phyloP scores from a whole-genome alignment of 2,888 invertebrate genomes.

The Diploptera punctata region DNA sequence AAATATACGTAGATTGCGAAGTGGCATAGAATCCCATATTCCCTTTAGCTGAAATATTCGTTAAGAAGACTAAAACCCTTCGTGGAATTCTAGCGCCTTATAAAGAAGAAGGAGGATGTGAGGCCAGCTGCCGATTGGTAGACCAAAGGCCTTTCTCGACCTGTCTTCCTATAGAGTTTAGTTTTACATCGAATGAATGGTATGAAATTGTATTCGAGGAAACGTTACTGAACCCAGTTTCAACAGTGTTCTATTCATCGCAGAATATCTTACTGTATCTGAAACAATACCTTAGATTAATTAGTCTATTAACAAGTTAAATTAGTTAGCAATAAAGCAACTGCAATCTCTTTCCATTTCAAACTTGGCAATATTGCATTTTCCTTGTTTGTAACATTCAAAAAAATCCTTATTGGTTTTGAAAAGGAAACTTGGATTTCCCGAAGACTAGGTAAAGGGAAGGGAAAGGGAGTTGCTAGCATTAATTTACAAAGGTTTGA shows the following conservation, averaged over 20 bases:
- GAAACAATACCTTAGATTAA: slow-evolving; percentile 1
- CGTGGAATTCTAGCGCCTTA: too few species aligned
- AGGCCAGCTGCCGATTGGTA: too few species aligned
- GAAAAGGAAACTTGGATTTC: slow-evolving; percentile 9
- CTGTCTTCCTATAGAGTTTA: too few species aligned
- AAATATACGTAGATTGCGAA: too few species aligned
- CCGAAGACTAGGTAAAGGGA: neutral
- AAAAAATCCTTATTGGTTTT: neutral
- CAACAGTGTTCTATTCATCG: neutral
- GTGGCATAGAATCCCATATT: too few species aligned
- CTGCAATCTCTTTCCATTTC: neutral
- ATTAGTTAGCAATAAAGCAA: slow-evolving; percentile 1
- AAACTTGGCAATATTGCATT: neutral
- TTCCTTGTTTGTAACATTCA: neutral
- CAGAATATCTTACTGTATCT: neutral
- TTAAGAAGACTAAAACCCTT: too few species aligned
- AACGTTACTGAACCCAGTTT: too few species aligned
- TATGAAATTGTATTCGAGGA: too few species aligned
- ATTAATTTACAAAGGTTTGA: slow-evolving; percentile 36
- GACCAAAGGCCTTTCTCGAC: too few species aligned
- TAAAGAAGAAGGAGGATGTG: too few species aligned
- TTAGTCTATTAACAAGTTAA: neutral
- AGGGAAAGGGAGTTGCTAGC: slow-evolving; percentile 23
- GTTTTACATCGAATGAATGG: too few species aligned
- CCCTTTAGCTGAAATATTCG: too few species aligned